Evolutionary conservation across 2,797 vertebrate genomes (phyloP).

Genomic region (Sebastiscus albofasciatus): DNA sequence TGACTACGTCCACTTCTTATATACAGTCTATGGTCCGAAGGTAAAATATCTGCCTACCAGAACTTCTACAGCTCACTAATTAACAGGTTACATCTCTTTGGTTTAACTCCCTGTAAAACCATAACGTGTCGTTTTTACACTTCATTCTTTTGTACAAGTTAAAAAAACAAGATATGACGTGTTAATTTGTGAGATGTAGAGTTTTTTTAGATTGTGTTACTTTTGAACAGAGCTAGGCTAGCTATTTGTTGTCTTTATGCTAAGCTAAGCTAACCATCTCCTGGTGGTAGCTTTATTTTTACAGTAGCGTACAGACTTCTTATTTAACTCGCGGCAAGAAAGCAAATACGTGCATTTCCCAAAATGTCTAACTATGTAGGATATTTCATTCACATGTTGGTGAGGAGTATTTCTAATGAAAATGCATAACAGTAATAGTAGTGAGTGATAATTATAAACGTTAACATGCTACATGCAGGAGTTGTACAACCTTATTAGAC

Average conservation of each 20-base stretch:
- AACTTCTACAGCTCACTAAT: too few relatives aligned
- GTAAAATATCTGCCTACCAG: too few relatives aligned
- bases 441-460: neutral
- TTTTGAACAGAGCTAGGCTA: neutral
- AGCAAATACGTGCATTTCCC: neutral
- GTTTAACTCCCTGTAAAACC: too few relatives aligned
- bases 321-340: neutral
- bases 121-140: too few relatives aligned
- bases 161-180: too few relatives aligned
- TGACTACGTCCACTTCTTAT: too few relatives aligned
- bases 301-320: neutral
- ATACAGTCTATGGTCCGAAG: too few relatives aligned
- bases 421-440: neutral
- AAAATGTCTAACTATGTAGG: neutral
- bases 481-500: neutral
- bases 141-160: neutral
- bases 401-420: neutral
- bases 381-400: neutral
- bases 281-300: neutral
- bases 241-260: neutral
- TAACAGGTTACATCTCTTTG: too few relatives aligned
- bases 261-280: neutral
- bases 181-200: neutral
- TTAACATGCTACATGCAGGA: constrained; percentile 72
- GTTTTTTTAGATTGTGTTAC: neutral